Percentiles rank a stretch among this genome's conserved stretches.
phyloP scores from a whole-genome alignment of 2,797 vertebrate species.

The Pteronotus mesoamericanus region DNA sequence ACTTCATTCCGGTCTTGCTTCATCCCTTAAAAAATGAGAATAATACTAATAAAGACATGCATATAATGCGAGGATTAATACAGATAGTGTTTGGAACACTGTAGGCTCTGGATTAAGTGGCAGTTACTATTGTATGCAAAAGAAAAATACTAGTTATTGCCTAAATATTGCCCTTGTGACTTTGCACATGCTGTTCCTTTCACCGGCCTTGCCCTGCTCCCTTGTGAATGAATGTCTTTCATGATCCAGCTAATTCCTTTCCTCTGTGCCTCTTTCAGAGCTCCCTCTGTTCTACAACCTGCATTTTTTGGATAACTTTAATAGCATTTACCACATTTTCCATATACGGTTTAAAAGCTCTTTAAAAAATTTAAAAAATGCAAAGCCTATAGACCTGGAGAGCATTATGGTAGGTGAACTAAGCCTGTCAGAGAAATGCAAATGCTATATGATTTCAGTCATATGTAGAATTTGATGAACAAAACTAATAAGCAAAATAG shows the following conservation, averaged over 20 bases:
- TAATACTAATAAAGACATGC: background rate
- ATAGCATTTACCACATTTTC: background rate
- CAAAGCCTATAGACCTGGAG: background rate
- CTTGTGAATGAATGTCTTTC: background rate
- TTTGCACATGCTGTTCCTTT: background rate
- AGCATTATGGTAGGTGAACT: background rate
- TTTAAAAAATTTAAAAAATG: background rate
- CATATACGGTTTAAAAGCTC: background rate
- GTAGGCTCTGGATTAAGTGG: background rate
- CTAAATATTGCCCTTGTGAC: background rate
- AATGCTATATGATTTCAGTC: background rate
- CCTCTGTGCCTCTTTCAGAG: background rate
- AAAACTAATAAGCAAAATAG: background rate
- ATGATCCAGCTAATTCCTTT: background rate
- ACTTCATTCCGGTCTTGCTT: background rate
- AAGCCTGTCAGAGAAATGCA: background rate
- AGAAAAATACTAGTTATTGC: background rate
- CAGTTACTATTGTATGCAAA: background rate
- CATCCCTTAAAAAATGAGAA: background rate
- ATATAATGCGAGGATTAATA: background rate
- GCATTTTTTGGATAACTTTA: background rate
- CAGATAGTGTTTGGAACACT: background rate
- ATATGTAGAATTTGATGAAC: background rate
- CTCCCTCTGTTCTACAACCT: background rate
- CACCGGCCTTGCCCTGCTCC: background rate